Conservation (phyloP, 2,888 invertebrate genomes). For the Diachrysia chrysitis region DNA sequence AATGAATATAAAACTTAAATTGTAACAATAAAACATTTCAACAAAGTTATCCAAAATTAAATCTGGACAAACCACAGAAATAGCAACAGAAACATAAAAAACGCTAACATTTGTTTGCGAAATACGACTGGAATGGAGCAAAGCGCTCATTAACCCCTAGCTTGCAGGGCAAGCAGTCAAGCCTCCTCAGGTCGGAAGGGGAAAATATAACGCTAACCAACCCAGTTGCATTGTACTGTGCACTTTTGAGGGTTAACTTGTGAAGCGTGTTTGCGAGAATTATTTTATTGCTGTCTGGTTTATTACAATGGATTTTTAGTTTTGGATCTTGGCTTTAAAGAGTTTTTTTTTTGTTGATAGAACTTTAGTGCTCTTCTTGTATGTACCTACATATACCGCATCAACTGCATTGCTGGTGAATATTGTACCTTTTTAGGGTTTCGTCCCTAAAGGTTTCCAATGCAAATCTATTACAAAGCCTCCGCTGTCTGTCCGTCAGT, state of each 20-base stretch:
- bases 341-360: background rate
- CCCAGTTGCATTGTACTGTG: constrained; percentile 62
- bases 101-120: constrained; percentile 60
- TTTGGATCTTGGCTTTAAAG: background rate
- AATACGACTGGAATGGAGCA: constrained; percentile 65
- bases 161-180: constrained; percentile 50
- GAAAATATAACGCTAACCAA: constrained; percentile 66
- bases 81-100: constrained; percentile 21
- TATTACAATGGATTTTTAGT: constrained; percentile 13
- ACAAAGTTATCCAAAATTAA: background rate
- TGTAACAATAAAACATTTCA: background rate
- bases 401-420: too few species aligned
- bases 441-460: too few species aligned
- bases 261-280: constrained; percentile 13
- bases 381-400: too few species aligned
- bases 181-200: constrained; percentile 59
- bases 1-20: too few species aligned
- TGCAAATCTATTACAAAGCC: too few species aligned
- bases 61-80: background rate
- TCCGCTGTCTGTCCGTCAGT: too few species aligned
- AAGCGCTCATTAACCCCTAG: constrained; percentile 72
- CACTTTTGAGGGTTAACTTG: constrained; percentile 49
- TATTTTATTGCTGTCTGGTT: constrained; percentile 24
- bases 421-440: too few species aligned
- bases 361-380: too few species aligned